Evolutionary conservation across 2,113 vertebrate species (phyloP), one percentile per base, ranked within the genome.

Genomic region (Motacilla alba): DNA sequence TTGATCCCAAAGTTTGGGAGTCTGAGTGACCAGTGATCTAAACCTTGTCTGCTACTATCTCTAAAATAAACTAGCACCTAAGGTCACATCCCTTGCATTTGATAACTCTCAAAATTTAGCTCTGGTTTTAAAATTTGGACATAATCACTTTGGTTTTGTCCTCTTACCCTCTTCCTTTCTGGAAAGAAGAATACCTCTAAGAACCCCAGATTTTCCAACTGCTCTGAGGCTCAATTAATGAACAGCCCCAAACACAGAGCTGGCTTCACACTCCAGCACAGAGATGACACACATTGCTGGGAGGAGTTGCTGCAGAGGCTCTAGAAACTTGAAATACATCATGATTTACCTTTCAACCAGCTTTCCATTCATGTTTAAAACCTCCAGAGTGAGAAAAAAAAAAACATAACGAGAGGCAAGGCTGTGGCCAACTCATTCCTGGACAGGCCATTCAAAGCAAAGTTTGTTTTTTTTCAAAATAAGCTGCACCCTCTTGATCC

Each of bases 251-350:
- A 41, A 49, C 7, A 13, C 23, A 68, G 53, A 2, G 3, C 15
- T 49, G 64, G 37, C 28, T 90, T 60, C 26, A 2, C 0, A 1
- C 15, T 64, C 28, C 68, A 56, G n/a, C 30, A 55, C 26, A 50
- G 52, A 47, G 4, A 6, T 7, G 6, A 31, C 26, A 39, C 24
- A 7, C 10, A 0, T 10, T 55, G 27, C 41, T 47, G 3, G 6
- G 28, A 86, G 22, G 5, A 10, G 0, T 6, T 56, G 41, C 22
- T 53, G 9, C 17, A 82, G 8, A 72, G 23, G 7, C 5, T 30
- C 31, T 28, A 37, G 9, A 73, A 72, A 30, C 13, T 5, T 18
- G 22, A 69, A 79, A 53, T 13, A 6, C 11, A 23, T 10, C 16
- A 23, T 15, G 7, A 11, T 62, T 88, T 66, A 28, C 15, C 31